These are phyloP conservation scores for Halictus ligatus DNA, from an alignment of 2,888 invertebrate species.

Conservation along the genomic window DNA sequence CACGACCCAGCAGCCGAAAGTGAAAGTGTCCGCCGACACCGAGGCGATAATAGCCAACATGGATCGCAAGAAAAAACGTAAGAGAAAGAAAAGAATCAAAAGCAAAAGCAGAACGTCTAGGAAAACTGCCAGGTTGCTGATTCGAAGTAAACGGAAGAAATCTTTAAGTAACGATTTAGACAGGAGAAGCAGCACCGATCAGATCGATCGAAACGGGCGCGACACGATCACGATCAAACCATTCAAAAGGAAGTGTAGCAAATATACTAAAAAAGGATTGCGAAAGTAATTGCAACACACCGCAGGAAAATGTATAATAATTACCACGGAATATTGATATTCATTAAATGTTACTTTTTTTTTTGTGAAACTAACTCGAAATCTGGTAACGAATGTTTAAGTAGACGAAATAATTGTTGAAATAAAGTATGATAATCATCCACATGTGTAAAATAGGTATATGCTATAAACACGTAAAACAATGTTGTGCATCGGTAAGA, in stretches of 20 bases:
- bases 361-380: background rate
- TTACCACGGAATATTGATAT: background rate
- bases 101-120: slow-evolving; percentile 83
- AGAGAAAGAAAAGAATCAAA: slow-evolving; percentile 77
- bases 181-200: slow-evolving; percentile 40
- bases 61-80: slow-evolving; percentile 75
- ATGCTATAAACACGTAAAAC: background rate
- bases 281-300: slow-evolving; percentile 59
- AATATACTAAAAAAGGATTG: slow-evolving; percentile 72
- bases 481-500: background rate
- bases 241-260: slow-evolving; percentile 80
- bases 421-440: background rate
- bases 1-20: slow-evolving; percentile 75
- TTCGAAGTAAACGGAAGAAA: slow-evolving; percentile 74
- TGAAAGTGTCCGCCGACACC: slow-evolving; percentile 80
- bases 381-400: background rate
- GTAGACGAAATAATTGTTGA: background rate
- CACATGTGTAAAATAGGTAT: background rate
- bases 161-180: slow-evolving; percentile 49
- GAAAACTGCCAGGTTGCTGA: slow-evolving; percentile 79
- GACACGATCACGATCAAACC: slow-evolving; percentile 79
- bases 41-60: slow-evolving; percentile 82
- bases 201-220: slow-evolving; percentile 83
- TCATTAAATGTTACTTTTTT: background rate
- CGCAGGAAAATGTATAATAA: background rate